Evolutionary conservation across 2,888 invertebrate genomes (phyloP), one percentile per base, ranked within the genome.

Genomic region (Carpatolechia fugitivella): DNA sequence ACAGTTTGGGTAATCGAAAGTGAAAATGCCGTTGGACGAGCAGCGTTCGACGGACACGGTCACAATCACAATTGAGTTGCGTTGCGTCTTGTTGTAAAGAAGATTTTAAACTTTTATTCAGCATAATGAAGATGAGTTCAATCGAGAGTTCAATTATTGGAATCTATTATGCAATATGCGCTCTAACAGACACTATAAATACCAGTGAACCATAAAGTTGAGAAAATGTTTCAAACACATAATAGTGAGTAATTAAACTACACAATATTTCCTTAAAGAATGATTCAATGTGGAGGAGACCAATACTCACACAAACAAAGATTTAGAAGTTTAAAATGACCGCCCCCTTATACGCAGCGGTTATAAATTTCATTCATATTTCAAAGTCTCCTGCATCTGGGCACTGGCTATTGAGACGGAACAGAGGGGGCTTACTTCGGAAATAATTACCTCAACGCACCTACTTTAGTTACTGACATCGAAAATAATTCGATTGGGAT

Each of bases 321-420:
- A 54, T 40, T 54, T 49, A 16, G 31, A 64, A 53, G 64, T 65
- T 59, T 35, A 48, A 65, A 70, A 70, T 60, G 63, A 58, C 65
- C 69, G 60, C 63, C 70, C 70, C 71, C 70, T 41, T 70, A 73
- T 69, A 59, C 65, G 65, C 59, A 68, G 71, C 68, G 53, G 80
- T 84, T 85, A 90, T 82, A 83, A 90, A 90, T 90, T 85, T 81
- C 81, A 69, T 72, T 82, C 81, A 90, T 91, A 90, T 87, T 85
- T 91, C 90, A 90, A 86, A 90, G 90, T 90, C 90, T 70, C 77
- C 76, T 78, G 80, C 91, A 90, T 90, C 89, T 88, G 91, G 87
- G 85, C 88, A 83, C 67, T 65, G 87, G 81, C 79, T 78, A 83
- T 78, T 76, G 78, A 81, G 84, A 80, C 72, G 72, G 75, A 30